Percentiles rank a stretch among this genome's conserved stretches.
Evolutionary conservation across 2,113 vertebrate species (phyloP).

Genomic region (Xiphophorus couchianus): DNA sequence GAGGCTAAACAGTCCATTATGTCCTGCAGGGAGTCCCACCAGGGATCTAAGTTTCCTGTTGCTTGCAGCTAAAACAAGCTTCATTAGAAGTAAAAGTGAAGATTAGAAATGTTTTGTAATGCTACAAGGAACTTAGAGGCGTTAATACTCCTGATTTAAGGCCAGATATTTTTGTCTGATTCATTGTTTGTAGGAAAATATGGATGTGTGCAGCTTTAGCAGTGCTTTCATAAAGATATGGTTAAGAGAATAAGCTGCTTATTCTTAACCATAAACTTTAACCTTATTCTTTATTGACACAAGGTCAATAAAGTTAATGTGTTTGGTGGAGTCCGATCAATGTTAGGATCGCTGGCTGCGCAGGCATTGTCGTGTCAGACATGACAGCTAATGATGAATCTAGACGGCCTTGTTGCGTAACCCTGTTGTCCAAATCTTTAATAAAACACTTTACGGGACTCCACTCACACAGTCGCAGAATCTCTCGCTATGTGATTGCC

Average conservation of each 20-base stretch:
- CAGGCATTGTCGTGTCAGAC: constrained; percentile 31
- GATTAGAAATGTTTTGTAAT: neutral
- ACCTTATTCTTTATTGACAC: neutral
- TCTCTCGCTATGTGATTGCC: constrained; percentile 13
- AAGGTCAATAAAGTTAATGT: constrained; percentile 16
- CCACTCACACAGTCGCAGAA: constrained; percentile 33
- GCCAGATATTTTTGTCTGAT: neutral
- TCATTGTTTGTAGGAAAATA: neutral
- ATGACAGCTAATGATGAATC: constrained; percentile 16
- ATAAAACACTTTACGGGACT: constrained; percentile 26
- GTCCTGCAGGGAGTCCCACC: neutral
- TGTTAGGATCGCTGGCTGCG: constrained; percentile 19
- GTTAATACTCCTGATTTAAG: neutral
- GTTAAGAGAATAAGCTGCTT: neutral
- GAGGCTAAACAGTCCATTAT: neutral
- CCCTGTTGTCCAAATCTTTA: constrained; percentile 47
- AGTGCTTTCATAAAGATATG: neutral
- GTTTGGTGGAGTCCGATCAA: constrained; percentile 20
- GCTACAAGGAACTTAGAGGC: neutral
- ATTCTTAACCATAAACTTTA: too few relatives aligned
- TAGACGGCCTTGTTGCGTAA: constrained; percentile 26
- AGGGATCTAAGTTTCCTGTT: neutral
- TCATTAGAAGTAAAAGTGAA: neutral
- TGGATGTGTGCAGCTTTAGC: neutral
- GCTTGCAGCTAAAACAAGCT: neutral